phyloP scores from a whole-genome alignment of 2,888 invertebrate species.

The Gnatocerus cornutus region DNA sequence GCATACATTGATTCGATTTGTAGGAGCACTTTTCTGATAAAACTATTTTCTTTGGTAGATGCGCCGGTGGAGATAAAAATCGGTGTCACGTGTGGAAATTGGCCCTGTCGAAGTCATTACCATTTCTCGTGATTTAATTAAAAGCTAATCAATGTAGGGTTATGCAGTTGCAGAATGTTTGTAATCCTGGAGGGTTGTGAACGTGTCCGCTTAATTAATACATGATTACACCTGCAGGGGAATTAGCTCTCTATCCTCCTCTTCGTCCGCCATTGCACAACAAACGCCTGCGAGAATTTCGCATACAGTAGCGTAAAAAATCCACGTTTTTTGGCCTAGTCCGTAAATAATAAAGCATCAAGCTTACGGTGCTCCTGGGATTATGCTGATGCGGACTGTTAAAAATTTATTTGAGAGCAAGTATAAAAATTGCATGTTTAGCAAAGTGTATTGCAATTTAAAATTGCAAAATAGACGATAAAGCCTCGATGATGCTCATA shows the following conservation, averaged over 20 bases:
- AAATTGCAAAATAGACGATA: constrained; percentile 60
- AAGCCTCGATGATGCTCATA: constrained; percentile 37
- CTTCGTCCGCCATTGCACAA: constrained; percentile 45
- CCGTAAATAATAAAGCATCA: constrained; percentile 43
- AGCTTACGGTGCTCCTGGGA: constrained; percentile 42
- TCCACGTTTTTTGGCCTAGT: constrained; percentile 29
- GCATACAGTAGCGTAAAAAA: constrained; percentile 28
- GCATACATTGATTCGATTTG: constrained; percentile 1
- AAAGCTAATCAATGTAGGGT: constrained; percentile 63
- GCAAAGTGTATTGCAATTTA: constrained; percentile 47
- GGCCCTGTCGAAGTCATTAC: constrained; percentile 9
- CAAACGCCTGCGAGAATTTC: constrained; percentile 9
- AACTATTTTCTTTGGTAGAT: not conserved
- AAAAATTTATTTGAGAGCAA: constrained; percentile 47
- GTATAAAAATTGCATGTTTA: constrained; percentile 47
- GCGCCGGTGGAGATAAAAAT: not conserved
- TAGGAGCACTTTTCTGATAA: not conserved
- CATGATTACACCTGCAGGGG: constrained; percentile 66
- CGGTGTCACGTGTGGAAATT: not conserved
- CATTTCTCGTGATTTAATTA: constrained; percentile 61
- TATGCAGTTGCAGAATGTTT: constrained; percentile 61
- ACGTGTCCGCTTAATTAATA: constrained; percentile 67
- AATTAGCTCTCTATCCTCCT: constrained; percentile 50
- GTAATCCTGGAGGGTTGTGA: constrained; percentile 61
- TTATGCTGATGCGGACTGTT: constrained; percentile 47